These are phyloP conservation scores for Amphiduros pacificus DNA, from an alignment of 2,888 invertebrate genomes.

Conservation along the genomic window DNA sequence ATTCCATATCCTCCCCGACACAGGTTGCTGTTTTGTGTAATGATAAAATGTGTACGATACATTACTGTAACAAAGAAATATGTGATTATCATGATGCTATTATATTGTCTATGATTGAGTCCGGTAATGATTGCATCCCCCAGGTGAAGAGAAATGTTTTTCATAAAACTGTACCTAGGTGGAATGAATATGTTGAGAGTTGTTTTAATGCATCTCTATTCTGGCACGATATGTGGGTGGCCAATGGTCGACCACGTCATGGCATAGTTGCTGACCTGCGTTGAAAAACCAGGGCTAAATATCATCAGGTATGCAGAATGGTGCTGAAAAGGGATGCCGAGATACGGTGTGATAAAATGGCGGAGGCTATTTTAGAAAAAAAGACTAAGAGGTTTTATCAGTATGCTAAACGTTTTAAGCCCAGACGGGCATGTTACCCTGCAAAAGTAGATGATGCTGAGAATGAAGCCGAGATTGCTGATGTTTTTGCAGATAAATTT, in stretches of 20 bases:
- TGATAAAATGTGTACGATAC: not conserved
- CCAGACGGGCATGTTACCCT: too few relatives aligned
- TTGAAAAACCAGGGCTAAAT: not conserved
- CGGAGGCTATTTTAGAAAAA: not conserved
- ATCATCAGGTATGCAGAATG: not conserved
- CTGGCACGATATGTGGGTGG: conserved; percentile 3
- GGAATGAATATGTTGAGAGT: conserved; percentile 1
- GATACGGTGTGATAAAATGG: conserved; percentile 1
- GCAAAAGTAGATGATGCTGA: too few relatives aligned
- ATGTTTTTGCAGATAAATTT: too few relatives aligned
- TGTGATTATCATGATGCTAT: conserved; percentile 1
- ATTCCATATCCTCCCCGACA: too few relatives aligned
- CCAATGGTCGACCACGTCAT: not conserved
- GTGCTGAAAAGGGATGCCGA: not conserved
- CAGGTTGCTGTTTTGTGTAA: not conserved
- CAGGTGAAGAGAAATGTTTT: not conserved
- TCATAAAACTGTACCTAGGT: not conserved
- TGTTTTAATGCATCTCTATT: not conserved
- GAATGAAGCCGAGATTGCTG: too few relatives aligned
- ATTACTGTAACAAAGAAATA: not conserved
- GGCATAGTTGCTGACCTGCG: not conserved
- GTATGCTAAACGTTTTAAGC: too few relatives aligned
- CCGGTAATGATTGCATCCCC: not conserved
- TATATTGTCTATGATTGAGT: not conserved
- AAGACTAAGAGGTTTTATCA: too few relatives aligned